Percentiles rank a stretch among this genome's conserved stretches.
phyloP scores from a whole-genome alignment of 2,113 vertebrate species.

The human region DNA sequence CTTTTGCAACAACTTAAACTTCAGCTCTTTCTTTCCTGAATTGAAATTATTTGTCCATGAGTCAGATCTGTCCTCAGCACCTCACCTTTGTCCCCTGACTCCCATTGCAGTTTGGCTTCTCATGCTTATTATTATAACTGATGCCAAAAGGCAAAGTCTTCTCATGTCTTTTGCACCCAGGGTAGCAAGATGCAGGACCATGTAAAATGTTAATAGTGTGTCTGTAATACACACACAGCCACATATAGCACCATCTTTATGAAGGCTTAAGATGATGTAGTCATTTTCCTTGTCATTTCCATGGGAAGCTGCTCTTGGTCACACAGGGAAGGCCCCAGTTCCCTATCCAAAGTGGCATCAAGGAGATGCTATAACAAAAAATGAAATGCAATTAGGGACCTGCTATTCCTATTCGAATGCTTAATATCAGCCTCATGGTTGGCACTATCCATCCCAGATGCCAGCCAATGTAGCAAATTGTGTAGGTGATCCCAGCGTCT shows the following conservation, averaged over 20 bases:
- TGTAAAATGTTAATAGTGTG: rapidly evolving
- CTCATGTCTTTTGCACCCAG: rapidly evolving
- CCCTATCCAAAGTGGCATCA: no score
- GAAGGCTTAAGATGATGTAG: rapidly evolving
- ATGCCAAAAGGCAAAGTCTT: rapidly evolving
- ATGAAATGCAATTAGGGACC: no score
- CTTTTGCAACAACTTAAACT: not conserved
- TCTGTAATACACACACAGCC: not conserved
- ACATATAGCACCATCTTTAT: not conserved
- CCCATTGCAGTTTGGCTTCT: no score
- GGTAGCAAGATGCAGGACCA: not conserved
- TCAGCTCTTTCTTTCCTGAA: not conserved
- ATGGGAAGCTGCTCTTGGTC: not conserved
- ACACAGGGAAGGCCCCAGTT: not conserved
- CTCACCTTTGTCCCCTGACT: not conserved
- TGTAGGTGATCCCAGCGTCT: rapidly evolving
- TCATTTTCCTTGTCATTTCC: not conserved
- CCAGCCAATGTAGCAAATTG: rapidly evolving
- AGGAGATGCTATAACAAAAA: not conserved
- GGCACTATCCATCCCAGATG: rapidly evolving
- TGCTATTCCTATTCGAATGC: not conserved
- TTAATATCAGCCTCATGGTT: rapidly evolving
- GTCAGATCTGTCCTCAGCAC: not conserved
- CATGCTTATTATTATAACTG: not conserved
- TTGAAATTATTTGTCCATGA: no score